Conservation (phyloP, 53 echinoderm and acorn worm species). For the Henricia sp. region DNA sequence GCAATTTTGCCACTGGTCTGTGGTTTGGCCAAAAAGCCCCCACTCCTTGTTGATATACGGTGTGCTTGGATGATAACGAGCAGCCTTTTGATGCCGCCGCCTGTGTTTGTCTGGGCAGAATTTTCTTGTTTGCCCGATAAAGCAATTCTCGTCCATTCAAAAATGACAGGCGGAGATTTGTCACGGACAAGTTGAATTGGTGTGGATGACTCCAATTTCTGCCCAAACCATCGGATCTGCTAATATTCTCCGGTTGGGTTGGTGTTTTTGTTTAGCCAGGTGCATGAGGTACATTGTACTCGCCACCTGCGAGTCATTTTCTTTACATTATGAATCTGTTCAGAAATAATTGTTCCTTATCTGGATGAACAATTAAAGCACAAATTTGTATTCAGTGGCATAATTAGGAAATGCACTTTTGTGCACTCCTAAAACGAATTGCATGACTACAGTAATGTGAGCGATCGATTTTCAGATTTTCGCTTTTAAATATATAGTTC, state of each 20-base stretch:
- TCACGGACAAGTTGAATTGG: constrained; percentile 21
- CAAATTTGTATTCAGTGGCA: too few relatives aligned
- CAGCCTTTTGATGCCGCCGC: constrained; percentile 21
- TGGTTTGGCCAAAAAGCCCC: not conserved
- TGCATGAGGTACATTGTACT: not conserved
- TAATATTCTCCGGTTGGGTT: not conserved
- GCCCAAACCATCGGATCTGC: not conserved
- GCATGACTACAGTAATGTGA: too few relatives aligned
- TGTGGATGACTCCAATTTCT: constrained; percentile 2
- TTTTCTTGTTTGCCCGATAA: constrained; percentile 40
- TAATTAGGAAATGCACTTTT: too few relatives aligned
- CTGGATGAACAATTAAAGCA: too few relatives aligned
- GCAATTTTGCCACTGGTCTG: constrained; percentile 17
- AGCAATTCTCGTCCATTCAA: constrained; percentile 36
- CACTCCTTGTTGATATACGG: not conserved
- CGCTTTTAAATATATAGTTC: too few relatives aligned
- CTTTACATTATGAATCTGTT: not conserved
- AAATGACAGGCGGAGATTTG: constrained; percentile 20
- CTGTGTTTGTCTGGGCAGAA: constrained; percentile 21
- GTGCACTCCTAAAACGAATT: too few relatives aligned
- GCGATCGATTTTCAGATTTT: too few relatives aligned
- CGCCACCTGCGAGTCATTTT: constrained; percentile 36
- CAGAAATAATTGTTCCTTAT: not conserved
- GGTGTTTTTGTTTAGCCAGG: constrained; percentile 26
- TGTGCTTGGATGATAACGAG: not conserved